phyloP scores from a whole-genome alignment of 2,113 vertebrate genomes.

The Porphyrio hochstetteri region DNA sequence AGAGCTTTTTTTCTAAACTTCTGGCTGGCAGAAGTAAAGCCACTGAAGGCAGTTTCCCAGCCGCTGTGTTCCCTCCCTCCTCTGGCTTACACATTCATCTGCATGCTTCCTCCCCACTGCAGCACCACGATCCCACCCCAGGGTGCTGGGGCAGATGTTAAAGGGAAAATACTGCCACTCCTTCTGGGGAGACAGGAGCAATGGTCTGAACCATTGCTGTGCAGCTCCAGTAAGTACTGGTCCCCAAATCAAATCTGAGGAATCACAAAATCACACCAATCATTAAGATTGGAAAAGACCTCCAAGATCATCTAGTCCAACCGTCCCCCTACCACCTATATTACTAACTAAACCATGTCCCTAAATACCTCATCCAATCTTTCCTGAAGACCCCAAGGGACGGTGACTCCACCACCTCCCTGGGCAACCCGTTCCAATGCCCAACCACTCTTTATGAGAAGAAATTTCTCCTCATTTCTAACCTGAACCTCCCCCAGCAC shows the following conservation, averaged over 20 bases:
- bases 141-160: not conserved
- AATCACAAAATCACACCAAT: no score
- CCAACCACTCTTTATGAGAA: no score
- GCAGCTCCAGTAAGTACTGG: not conserved
- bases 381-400: no score
- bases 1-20: not conserved
- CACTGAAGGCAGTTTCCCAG: slow-evolving; percentile 1
- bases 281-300: no score
- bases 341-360: no score
- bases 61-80: not conserved
- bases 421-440: no score
- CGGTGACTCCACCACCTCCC: no score
- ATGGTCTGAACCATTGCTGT: not conserved
- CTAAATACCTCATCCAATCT: no score
- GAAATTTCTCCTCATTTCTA: no score
- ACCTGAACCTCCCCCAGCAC: no score
- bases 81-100: not conserved
- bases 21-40: not conserved
- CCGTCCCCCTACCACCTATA: no score
- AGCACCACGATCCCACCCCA: not conserved
- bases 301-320: no score
- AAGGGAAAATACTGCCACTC: not conserved
- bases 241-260: not conserved
- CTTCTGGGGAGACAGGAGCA: not conserved
- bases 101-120: not conserved